Evolutionary conservation across 2,888 invertebrate genomes (phyloP), one percentile per base, ranked within the genome.

Genomic region (Apodemia mormo): DNA sequence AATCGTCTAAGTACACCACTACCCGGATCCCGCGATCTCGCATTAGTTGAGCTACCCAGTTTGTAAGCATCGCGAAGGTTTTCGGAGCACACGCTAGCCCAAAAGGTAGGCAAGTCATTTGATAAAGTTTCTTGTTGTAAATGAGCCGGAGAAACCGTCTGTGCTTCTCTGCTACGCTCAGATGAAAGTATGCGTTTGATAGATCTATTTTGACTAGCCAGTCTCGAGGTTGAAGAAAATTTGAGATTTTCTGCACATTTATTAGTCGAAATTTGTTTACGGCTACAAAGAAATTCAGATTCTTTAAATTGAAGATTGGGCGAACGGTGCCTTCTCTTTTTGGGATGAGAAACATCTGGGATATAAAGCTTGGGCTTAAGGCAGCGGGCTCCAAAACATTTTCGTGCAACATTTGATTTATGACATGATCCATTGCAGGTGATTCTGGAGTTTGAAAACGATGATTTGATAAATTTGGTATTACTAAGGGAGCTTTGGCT

Each of bases 161-260:
- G 58, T 75, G 73, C 37, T 65, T 30, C 10, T 37, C 12, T 33
- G 29, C 22, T 43, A 74, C 70, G 6, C 71, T 73, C 8, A 74
- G 5, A 66, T 75, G 73, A 33, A 71, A 73, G 45, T 76, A 75
- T 10, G 75, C 74, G 33, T 76, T 73, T 49, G 65, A 70, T 2
- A 75, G 43, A 58, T 74, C 74, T 43, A 74, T n/a, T 37, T 73
- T 73, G n/a, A 68, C 69, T 72, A 74, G 72, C 75, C 74, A 74
- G 49, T 74, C 73, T 64, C 54, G 67, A 10, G 52, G n/a, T 70
- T 74, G 73, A 10, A 75, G 64, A 58, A 75, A 75, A 2, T 61
- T 54, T 12, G 70, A 69, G 52, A 70, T 66, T 10, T 69, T 65
- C 37, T 67, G 58, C 49, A 73, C 45, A 70, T 70, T 70, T 40